A percentile compares a stretch with the other conserved stretches of the same genome.
Conservation (phyloP, 2,888 invertebrate genomes). For the Acanthosepion esculentum region DNA sequence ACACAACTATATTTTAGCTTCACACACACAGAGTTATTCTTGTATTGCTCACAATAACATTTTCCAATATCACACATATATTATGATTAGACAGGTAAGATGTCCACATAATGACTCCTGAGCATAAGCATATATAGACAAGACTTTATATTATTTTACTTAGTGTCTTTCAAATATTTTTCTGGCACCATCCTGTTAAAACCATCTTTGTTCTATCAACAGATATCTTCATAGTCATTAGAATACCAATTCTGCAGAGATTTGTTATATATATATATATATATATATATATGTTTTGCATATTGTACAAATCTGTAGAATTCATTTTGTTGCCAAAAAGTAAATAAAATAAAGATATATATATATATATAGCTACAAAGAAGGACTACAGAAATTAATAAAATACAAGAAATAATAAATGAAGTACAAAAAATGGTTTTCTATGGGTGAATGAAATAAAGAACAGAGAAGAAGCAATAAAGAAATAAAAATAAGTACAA, state of each 20-base stretch:
- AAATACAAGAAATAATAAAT: background rate
- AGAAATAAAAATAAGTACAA: background rate
- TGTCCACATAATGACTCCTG: background rate
- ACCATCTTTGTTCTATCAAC: conserved; percentile 2
- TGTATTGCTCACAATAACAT: background rate
- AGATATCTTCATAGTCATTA: background rate
- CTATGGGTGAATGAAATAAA: background rate
- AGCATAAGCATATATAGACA: background rate
- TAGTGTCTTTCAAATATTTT: background rate
- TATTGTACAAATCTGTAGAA: conserved; percentile 9
- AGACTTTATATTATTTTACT: background rate
- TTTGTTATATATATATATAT: background rate
- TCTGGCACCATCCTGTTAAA: background rate
- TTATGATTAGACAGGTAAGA: background rate
- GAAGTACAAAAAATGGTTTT: background rate
- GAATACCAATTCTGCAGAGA: background rate
- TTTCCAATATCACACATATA: background rate
- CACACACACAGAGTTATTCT: background rate
- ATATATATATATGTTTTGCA: background rate
- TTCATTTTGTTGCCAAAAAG: background rate
- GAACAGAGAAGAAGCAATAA: background rate
- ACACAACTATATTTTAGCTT: background rate
- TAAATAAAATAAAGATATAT: background rate
- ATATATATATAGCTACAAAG: background rate
- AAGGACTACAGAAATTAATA: background rate